phyloP scores from a whole-genome alignment of 2,888 invertebrate species.

The Diaperis boleti region DNA sequence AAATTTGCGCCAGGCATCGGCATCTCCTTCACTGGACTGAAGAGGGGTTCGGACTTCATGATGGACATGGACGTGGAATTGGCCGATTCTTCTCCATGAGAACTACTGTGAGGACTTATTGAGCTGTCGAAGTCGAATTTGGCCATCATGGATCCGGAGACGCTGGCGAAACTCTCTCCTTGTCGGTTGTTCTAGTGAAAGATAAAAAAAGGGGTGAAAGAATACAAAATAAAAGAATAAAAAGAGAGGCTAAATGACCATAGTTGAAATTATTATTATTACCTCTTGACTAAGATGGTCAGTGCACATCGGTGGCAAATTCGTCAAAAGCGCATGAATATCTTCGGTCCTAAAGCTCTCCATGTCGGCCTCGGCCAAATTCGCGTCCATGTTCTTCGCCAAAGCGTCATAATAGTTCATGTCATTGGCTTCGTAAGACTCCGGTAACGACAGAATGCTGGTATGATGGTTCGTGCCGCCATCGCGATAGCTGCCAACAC shows the following conservation, averaged over 20 bases:
- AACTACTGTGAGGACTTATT: conserved; percentile 80
- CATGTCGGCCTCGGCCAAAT: conserved; percentile 95
- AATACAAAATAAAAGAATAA: no score
- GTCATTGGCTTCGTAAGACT: conserved; percentile 79
- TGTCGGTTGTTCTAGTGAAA: conserved; percentile 79
- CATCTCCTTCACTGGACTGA: conserved; percentile 89
- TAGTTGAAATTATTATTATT: conserved; percentile 39
- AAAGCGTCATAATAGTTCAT: conserved; percentile 84
- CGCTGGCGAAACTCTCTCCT: conserved; percentile 87
- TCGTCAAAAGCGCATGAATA: conserved; percentile 87
- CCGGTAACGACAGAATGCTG: conserved; percentile 84
- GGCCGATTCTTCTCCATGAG: conserved; percentile 81
- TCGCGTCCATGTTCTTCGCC: conserved; percentile 90
- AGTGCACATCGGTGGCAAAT: conserved; percentile 77
- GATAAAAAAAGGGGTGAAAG: no score
- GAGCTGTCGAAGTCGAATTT: conserved; percentile 84
- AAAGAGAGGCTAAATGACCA: no score
- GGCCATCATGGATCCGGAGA: conserved; percentile 84
- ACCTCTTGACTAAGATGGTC: conserved; percentile 68
- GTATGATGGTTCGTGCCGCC: conserved; percentile 79
- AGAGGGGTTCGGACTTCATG: conserved; percentile 91
- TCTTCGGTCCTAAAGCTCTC: conserved; percentile 93
- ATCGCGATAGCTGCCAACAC: conserved; percentile 77
- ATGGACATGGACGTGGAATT: conserved; percentile 88
- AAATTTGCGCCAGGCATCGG: conserved; percentile 81